phyloP scores from a whole-genome alignment of 2,888 invertebrate genomes.

The Fabriciana adippe region DNA sequence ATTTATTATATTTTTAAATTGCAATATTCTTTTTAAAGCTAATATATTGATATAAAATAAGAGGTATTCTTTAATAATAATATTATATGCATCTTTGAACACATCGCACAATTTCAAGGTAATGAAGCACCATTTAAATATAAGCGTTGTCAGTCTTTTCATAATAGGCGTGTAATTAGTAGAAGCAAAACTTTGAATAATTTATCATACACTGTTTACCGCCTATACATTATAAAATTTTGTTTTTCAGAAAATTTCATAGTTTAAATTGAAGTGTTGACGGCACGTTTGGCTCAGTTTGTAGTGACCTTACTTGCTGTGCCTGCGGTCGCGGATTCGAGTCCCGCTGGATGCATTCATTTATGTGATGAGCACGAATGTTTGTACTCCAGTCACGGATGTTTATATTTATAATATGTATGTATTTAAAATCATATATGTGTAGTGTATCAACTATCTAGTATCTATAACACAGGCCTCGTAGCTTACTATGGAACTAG shows the following conservation, averaged over 20 bases:
- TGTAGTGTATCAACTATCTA: no score
- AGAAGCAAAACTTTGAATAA: conserved; percentile 1
- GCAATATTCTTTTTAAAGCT: neutral
- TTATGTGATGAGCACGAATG: no score
- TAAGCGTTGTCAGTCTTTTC: neutral
- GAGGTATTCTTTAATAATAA: neutral
- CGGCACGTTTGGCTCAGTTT: neutral
- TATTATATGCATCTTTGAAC: neutral
- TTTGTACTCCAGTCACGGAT: no score
- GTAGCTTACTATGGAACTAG: no score
- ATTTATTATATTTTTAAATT: no score
- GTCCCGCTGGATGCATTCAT: no score
- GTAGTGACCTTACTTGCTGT: no score
- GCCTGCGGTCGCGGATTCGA: no score
- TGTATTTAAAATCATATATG: no score
- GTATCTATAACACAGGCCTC: no score
- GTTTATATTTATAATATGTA: no score
- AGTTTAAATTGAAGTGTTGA: neutral
- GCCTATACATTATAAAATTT: neutral
- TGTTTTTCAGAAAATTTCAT: neutral
- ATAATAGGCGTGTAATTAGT: conserved; percentile 19
- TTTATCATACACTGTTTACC: neutral
- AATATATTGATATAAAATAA: no score
- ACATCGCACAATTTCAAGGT: conserved; percentile 7
- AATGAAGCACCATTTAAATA: conserved; percentile 13